Evolutionary conservation across 2,113 vertebrate genomes (phyloP), one percentile per base, ranked within the genome.

Genomic region (Apodemus speciosus): DNA sequence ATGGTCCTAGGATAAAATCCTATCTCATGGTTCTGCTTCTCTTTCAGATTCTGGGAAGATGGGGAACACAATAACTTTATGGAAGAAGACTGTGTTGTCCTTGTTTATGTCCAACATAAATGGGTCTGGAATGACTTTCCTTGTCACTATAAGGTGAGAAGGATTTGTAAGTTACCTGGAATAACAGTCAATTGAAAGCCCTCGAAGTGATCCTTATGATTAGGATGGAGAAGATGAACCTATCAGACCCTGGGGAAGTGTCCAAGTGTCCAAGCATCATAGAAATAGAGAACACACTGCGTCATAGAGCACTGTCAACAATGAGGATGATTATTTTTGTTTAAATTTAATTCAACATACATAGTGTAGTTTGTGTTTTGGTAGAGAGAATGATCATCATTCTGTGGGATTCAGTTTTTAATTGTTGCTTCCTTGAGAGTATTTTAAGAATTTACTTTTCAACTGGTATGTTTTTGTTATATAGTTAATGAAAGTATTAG

Each of bases 21-120:
- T 40, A 40, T 64, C 43, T n/a, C 10, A 35, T 3, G 35, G 15
- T 53, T 0, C 6, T 49, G 9, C 85, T 77, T 89, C 27, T 46
- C 35, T 89, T 97, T 91, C 71, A 97, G 97, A 89, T 96, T 95
- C 80, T 92, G 93, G 96, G 68, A 85, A 92, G 3, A 69, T 11
- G 27, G 40, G n/a, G 23, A 96, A 86, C 56, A 84, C 51, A 93
- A 27, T 9, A 73, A 71, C 20, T 7, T 25, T 51, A 43, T 15
- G 64, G 18, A 51, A 84, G 91, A 92, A 91, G 46, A 91, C 27
- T 97, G 96, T 91, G 64, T 75, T 79, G 69, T 89, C 20, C 93
- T 97, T 94, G 27, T 76, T 89, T 79, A 95, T 6, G 35, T 18
- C 13, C 46, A 87, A 75, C 58, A 87, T 84, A 89, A 83, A 79